Evolutionary conservation across 2,888 invertebrate species (phyloP), one percentile per base, ranked within the genome.

Genomic region (Criorhina ranunculi): DNA sequence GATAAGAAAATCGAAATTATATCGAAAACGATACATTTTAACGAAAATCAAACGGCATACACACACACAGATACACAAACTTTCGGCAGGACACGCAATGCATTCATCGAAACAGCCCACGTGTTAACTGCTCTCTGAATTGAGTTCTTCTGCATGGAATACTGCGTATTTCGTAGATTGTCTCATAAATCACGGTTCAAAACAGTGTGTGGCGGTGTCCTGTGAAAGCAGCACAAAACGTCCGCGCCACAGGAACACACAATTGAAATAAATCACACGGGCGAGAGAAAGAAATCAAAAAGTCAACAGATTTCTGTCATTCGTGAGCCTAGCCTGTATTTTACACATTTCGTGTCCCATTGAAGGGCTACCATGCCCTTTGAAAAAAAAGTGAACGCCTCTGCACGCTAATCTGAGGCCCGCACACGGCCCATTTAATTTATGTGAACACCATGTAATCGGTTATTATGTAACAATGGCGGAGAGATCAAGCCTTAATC

Each of bases 291-390:
- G 79, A 75, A 83, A 83, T 83, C 83, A 79, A 79, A 75, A 79
- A 83, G 79, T 64, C 73, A 79, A 79, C 73, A 73, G 83, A 79
- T 73, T 83, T 60, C 73, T 83, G 73, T 73, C 78, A 83, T 83
- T 79, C 78, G 59, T 73, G 73, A 2, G 33, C 53, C 49, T 9
- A 42, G 33, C 31, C 42, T 51, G 42, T 67, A 49, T 67, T 49
- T 51, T 59, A 49, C 9, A 67, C 67, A 60, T 67, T 55, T 57
- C 73, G 49, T 67, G 78, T 73, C 55, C 73, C 17, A 55, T 62
- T 78, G 57, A 62, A 67, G 73, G 55, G 67, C 66, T 66, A 53
- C 73, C 62, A 57, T 66, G 64, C 64, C 76, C 17, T 67, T 29
- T 44, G 35, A 67, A 59, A 55, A 17, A 19, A 12, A 46, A 64